Conservation (phyloP, 2,888 invertebrate species). For the Crocallis elinguaria region DNA sequence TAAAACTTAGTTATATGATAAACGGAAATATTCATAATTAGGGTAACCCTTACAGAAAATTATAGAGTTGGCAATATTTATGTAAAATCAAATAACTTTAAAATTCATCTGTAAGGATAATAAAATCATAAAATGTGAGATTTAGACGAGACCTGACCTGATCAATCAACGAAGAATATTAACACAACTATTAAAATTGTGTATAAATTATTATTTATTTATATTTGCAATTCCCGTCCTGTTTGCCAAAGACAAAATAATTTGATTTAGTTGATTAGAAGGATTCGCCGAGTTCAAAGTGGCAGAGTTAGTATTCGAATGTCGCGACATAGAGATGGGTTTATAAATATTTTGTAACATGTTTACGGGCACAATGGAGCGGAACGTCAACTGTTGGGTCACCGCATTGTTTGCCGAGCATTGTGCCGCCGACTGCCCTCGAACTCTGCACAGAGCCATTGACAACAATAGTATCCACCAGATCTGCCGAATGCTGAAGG, state of each 20-base stretch:
- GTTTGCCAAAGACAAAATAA: too few relatives aligned
- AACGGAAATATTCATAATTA: too few relatives aligned
- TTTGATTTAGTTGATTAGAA: too few relatives aligned
- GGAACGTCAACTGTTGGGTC: constrained; percentile 58
- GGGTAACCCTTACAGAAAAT: too few relatives aligned
- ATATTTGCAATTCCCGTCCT: not conserved
- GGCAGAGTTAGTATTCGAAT: constrained; percentile 3
- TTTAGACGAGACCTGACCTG: not conserved
- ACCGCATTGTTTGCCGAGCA: constrained; percentile 54
- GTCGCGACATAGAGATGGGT: constrained; percentile 40
- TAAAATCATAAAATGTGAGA: too few relatives aligned
- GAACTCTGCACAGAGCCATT: constrained; percentile 33
- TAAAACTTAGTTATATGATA: too few relatives aligned
- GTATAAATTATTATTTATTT: too few relatives aligned
- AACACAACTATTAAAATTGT: too few relatives aligned
- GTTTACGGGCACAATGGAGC: constrained; percentile 58
- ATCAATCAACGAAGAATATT: not conserved
- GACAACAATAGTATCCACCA: constrained; percentile 13
- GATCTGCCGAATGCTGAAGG: constrained; percentile 26
- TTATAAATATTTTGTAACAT: constrained; percentile 62
- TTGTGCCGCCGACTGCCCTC: constrained; percentile 35
- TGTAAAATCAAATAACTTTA: too few relatives aligned
- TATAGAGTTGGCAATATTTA: too few relatives aligned
- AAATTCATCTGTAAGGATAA: too few relatives aligned
- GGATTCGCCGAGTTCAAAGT: constrained; percentile 1